These are phyloP conservation scores for Amia ocellicauda DNA, from an alignment of 2,113 vertebrate species.

Conservation along the genomic window DNA sequence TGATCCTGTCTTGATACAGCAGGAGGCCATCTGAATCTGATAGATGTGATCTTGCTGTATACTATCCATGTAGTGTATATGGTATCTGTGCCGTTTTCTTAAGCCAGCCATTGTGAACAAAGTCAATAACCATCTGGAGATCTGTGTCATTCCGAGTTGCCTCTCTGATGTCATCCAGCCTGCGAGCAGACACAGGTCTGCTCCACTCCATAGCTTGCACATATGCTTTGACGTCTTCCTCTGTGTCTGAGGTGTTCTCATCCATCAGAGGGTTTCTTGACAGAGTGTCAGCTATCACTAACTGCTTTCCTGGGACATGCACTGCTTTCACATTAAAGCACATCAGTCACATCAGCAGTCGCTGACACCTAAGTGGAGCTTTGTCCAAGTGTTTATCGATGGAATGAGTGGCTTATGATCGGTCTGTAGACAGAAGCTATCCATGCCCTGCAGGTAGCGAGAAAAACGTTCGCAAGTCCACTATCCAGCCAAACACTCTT, in stretches of 20 bases:
- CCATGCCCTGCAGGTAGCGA: no score
- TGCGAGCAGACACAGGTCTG: background rate
- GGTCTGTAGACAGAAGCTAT: slow-evolving; percentile 23
- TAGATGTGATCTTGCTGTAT: no score
- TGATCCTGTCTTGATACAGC: no score
- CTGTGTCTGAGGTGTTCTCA: background rate
- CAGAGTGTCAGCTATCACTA: background rate
- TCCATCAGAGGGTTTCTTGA: background rate
- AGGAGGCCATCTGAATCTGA: no score
- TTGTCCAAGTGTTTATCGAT: background rate
- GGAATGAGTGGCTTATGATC: slow-evolving; percentile 10
- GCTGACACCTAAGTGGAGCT: background rate
- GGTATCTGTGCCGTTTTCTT: no score
- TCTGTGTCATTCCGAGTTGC: no score
- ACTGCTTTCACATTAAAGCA: background rate
- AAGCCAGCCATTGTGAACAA: background rate
- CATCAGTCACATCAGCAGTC: background rate
- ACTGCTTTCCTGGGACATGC: background rate
- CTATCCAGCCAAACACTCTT: slow-evolving; percentile 17
- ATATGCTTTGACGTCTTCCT: background rate
- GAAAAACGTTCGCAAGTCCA: no score
- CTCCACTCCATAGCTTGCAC: background rate
- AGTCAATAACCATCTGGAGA: background rate
- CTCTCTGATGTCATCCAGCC: no score
- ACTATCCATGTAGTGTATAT: no score